phyloP scores from a whole-genome alignment of 2,113 vertebrate species.

The Pristiophorus japonicus region DNA sequence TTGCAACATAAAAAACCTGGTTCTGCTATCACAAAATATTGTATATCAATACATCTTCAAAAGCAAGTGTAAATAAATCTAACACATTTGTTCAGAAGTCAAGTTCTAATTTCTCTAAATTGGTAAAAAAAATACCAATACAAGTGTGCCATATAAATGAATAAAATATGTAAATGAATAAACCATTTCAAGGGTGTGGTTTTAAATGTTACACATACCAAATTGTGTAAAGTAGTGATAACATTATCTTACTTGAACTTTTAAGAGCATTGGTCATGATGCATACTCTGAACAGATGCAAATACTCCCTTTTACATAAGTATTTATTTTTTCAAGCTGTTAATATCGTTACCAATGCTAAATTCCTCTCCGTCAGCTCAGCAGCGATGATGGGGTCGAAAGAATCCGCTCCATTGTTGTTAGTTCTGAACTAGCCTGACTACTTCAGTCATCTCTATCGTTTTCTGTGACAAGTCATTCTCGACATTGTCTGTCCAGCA shows the following conservation, averaged over 20 bases:
- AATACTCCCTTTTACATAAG: background rate
- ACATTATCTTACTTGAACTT: background rate
- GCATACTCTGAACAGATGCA: background rate
- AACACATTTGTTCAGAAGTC: background rate
- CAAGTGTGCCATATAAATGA: background rate
- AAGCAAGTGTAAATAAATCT: background rate
- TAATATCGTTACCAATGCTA: background rate
- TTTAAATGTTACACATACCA: background rate
- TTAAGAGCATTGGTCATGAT: background rate
- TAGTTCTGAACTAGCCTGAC: background rate
- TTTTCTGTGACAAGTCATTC: background rate
- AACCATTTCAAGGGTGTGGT: background rate
- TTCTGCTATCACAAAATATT: background rate
- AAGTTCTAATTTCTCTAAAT: background rate
- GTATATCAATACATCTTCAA: background rate
- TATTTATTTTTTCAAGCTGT: background rate
- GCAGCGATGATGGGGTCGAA: background rate
- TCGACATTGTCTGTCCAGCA: background rate
- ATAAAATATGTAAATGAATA: background rate
- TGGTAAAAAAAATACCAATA: background rate
- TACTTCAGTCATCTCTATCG: background rate
- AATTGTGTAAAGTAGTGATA: background rate
- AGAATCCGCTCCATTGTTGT: background rate
- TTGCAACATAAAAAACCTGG: background rate
- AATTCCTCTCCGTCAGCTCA: background rate